Evolutionary conservation across 2,113 vertebrate genomes (phyloP).

Genomic region (Antechinus flavipes): DNA sequence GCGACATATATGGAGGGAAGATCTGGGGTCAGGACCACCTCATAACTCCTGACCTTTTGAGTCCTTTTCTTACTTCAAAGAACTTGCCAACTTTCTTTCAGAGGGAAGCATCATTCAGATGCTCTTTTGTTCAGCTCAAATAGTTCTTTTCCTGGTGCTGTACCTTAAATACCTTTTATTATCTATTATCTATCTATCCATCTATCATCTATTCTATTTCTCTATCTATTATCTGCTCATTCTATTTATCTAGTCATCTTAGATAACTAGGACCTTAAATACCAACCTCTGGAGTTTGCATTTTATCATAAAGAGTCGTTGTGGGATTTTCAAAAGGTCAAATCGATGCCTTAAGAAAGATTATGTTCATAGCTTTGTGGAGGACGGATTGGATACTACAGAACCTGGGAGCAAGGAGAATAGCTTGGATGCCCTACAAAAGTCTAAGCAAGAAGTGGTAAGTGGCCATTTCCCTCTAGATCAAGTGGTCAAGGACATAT

Average conservation of each 20-base stretch:
- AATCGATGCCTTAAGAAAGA: neutral
- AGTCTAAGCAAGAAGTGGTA: neutral
- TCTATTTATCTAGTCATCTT: too few relatives aligned
- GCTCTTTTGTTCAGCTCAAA: neutral
- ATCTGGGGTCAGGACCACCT: neutral
- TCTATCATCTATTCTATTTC: too few relatives aligned
- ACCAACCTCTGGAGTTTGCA: neutral
- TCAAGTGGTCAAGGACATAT: neutral
- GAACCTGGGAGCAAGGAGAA: neutral
- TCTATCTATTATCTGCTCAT: too few relatives aligned
- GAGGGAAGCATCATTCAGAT: neutral
- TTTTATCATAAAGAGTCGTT: neutral
- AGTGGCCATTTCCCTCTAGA: neutral
- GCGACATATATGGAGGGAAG: neutral
- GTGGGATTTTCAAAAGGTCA: neutral
- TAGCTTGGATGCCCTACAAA: neutral
- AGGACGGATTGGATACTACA: neutral
- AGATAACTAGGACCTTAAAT: neutral
- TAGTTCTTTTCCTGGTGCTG: neutral
- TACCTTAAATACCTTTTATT: too few relatives aligned
- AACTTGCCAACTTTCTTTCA: neutral
- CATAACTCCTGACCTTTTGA: neutral
- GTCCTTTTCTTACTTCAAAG: neutral
- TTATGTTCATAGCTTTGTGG: neutral
- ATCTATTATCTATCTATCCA: too few relatives aligned